phyloP scores from a whole-genome alignment of 2,797 vertebrate genomes.

The Ispidina picta region DNA sequence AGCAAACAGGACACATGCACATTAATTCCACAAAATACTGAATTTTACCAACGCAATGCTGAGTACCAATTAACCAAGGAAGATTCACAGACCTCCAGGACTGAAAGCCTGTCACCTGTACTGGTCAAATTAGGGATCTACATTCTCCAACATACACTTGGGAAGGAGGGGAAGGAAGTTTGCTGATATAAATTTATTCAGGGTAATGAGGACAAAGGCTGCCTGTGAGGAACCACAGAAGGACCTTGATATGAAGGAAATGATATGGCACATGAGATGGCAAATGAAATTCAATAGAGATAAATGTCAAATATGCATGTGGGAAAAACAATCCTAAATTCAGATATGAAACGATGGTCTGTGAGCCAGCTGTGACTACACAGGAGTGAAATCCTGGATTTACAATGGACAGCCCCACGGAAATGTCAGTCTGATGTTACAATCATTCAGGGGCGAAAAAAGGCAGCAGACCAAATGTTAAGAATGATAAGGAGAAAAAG shows the following conservation, averaged over 20 bases:
- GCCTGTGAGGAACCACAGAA: slow-evolving; percentile 29
- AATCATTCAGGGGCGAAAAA: neutral
- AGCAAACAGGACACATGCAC: neutral
- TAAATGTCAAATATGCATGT: slow-evolving; percentile 43
- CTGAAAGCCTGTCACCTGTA: neutral
- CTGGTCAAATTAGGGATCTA: neutral
- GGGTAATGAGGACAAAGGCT: slow-evolving; percentile 40
- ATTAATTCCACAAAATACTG: neutral
- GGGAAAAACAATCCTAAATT: slow-evolving; percentile 13
- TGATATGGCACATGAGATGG: slow-evolving; percentile 15
- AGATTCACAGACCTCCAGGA: neutral
- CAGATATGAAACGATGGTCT: slow-evolving; percentile 19
- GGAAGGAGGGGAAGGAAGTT: neutral
- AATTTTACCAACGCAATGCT: neutral
- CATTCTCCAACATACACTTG: neutral
- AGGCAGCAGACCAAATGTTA: neutral
- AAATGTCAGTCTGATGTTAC: slow-evolving; percentile 23
- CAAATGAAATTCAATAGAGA: slow-evolving; percentile 49
- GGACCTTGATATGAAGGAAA: slow-evolving; percentile 14
- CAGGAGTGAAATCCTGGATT: neutral
- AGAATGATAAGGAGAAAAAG: neutral
- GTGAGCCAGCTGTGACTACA: neutral
- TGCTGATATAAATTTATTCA: neutral
- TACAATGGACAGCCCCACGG: neutral
- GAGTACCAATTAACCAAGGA: neutral